Evolutionary conservation across 2,113 vertebrate species (phyloP).

Genomic region (Sturnira hondurensis): DNA sequence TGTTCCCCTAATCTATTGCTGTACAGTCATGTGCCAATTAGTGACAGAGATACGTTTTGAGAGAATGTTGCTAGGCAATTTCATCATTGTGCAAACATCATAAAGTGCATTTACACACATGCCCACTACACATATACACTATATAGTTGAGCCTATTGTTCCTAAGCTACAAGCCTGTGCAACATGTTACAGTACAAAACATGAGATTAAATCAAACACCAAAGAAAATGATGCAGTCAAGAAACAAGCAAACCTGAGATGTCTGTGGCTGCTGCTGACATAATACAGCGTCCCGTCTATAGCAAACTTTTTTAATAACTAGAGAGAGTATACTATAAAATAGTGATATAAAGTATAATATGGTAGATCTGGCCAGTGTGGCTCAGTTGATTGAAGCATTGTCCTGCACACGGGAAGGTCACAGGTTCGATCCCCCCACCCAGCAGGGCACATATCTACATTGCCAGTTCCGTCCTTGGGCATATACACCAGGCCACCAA

Average conservation of each 20-base stretch:
- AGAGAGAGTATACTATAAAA: neutral
- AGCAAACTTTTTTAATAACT: neutral
- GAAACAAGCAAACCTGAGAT: neutral
- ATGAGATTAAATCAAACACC: neutral
- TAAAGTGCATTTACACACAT: neutral
- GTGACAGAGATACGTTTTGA: neutral
- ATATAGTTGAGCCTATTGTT: neutral
- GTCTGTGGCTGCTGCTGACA: neutral
- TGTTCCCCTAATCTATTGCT: neutral
- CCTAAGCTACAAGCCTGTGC: neutral
- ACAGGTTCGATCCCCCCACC: no score
- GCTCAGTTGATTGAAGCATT: no score
- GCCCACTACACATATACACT: neutral
- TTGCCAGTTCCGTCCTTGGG: no score
- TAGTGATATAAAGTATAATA: neutral
- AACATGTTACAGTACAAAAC: neutral
- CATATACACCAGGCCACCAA: no score
- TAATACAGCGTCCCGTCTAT: neutral
- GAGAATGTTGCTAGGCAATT: neutral
- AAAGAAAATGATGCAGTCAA: neutral
- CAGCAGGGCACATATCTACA: no score
- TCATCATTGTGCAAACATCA: neutral
- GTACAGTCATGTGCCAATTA: neutral
- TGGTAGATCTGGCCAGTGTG: no score
- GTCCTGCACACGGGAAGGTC: no score